phyloP scores from a whole-genome alignment of 2,113 vertebrate species.

The Acrocephalus arundinaceus region DNA sequence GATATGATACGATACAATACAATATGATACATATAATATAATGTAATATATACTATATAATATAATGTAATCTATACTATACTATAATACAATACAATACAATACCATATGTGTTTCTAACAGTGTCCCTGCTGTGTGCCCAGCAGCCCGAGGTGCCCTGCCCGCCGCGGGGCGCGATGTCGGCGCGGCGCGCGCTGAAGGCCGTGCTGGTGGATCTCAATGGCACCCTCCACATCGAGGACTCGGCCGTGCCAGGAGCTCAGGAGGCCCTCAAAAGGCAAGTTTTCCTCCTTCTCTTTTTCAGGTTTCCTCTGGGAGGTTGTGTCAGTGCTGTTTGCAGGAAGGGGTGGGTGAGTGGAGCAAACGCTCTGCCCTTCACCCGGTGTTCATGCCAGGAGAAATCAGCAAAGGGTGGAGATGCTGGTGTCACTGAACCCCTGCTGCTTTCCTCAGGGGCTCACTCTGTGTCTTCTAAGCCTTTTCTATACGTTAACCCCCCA shows the following conservation, averaged over 20 bases:
- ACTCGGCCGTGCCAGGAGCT: constrained; percentile 87
- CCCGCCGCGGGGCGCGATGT: constrained; percentile 75
- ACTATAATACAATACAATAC: no score
- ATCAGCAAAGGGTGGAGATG: background rate
- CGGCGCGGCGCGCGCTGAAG: constrained; percentile 80
- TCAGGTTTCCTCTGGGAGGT: background rate
- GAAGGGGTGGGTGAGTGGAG: background rate
- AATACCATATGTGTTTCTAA: no score
- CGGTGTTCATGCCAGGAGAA: background rate
- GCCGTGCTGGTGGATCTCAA: constrained; percentile 95
- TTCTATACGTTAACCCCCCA: background rate
- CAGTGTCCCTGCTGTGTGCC: constrained; percentile 57
- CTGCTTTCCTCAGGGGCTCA: background rate
- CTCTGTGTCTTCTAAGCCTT: background rate
- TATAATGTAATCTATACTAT: no score
- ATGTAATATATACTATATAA: no score
- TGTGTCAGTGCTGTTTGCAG: background rate
- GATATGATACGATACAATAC: no score
- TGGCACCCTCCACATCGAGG: constrained; percentile 93
- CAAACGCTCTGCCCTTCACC: rapidly evolving
- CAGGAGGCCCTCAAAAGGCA: constrained; percentile 93
- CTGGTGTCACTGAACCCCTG: rapidly evolving
- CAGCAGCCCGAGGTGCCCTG: constrained; percentile 35
- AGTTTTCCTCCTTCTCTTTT: background rate
- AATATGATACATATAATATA: no score